A percentile compares a stretch with the other conserved stretches of the same genome.
Evolutionary conservation across 2,888 invertebrate species (phyloP).

Genomic region (Diadromus collaris): DNA sequence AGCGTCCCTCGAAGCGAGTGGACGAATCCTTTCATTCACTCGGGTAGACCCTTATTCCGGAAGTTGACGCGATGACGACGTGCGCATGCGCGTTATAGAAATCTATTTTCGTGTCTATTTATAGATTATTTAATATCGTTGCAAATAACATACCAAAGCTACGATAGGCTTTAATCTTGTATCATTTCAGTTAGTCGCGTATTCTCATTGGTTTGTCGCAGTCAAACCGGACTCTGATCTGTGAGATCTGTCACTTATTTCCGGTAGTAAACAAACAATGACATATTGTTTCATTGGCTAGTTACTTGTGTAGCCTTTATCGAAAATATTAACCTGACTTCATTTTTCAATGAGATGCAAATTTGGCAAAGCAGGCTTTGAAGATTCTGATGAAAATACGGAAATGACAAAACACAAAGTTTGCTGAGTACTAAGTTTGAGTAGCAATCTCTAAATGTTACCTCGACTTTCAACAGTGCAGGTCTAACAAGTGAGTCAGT

Average conservation of each 20-base stretch:
- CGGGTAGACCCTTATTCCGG: slow-evolving; percentile 69
- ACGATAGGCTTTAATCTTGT: neutral
- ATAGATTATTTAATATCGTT: neutral
- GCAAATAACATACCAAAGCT: neutral
- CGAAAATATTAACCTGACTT: too few relatives aligned
- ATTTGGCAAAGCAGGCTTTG: too few relatives aligned
- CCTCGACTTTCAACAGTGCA: neutral
- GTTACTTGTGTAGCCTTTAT: too few relatives aligned
- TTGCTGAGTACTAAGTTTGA: neutral
- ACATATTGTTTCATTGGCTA: neutral
- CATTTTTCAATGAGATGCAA: too few relatives aligned
- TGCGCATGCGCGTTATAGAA: slow-evolving; percentile 57
- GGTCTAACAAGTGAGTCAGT: neutral
- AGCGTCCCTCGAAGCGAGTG: neutral
- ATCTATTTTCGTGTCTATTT: slow-evolving; percentile 12
- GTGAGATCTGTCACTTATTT: too few relatives aligned
- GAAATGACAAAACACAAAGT: too few relatives aligned
- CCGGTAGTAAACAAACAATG: slow-evolving; percentile 12
- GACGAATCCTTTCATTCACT: slow-evolving; percentile 64
- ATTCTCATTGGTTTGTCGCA: neutral
- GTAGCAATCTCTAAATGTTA: neutral
- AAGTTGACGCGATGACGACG: slow-evolving; percentile 24
- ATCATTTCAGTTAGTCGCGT: neutral
- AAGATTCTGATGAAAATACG: too few relatives aligned
- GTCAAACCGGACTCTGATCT: neutral